Conservation (phyloP, 2,113 vertebrate genomes). For the Dasyurus viverrinus region DNA sequence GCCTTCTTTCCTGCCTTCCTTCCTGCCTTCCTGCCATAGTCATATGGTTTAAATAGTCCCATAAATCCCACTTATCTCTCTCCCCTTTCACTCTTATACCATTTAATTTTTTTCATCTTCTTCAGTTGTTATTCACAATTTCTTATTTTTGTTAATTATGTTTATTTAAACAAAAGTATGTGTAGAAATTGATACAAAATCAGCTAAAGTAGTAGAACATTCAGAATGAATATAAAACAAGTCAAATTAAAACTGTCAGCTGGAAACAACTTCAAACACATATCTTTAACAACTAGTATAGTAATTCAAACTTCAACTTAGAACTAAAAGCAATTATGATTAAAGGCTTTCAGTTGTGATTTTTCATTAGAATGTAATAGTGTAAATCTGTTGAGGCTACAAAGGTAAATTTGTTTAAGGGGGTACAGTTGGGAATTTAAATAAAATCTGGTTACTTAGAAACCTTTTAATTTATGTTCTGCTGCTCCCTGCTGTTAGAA, state of each 20-base stretch:
- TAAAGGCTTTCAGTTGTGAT: conserved; percentile 63
- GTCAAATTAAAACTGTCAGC: conserved; percentile 64
- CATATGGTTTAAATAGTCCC: not conserved
- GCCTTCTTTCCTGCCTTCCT: not conserved
- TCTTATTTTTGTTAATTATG: conserved; percentile 56
- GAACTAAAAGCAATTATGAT: conserved; percentile 71
- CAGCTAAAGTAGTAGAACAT: conserved; percentile 22
- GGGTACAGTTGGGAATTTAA: conserved; percentile 66
- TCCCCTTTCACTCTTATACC: conserved; percentile 11
- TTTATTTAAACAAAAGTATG: conserved; percentile 41
- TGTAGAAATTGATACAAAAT: conserved; percentile 40
- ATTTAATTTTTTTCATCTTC: conserved; percentile 47
- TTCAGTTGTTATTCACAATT: conserved; percentile 40
- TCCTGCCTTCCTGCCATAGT: conserved; percentile 7
- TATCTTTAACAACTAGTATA: conserved; percentile 40
- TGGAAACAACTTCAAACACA: conserved; percentile 61
- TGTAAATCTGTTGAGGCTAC: conserved; percentile 49
- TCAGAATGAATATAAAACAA: conserved; percentile 61
- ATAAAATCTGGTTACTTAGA: conserved; percentile 75
- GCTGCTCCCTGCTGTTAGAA: conserved; percentile 55
- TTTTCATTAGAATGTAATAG: conserved; percentile 67
- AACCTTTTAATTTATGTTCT: conserved; percentile 71
- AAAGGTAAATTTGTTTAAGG: conserved; percentile 76
- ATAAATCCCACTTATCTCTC: conserved; percentile 14
- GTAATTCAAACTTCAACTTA: conserved; percentile 67